Conservation (phyloP, 2,113 vertebrate species). For the Scomber colias region DNA sequence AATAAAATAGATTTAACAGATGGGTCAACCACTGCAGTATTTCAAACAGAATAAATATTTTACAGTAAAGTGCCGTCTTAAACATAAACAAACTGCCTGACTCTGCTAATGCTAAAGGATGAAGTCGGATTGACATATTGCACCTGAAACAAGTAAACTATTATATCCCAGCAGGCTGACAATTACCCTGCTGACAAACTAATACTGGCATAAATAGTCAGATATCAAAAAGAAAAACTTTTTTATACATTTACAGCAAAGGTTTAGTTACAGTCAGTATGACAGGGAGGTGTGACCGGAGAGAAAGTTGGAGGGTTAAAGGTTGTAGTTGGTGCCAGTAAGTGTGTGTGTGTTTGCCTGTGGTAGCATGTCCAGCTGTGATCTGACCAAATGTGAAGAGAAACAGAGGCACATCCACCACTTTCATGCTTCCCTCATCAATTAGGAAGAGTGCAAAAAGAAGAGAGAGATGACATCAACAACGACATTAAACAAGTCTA, state of each 20-base stretch:
- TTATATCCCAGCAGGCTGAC: conserved; percentile 32
- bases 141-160: conserved; percentile 55
- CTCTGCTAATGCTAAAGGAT: neutral
- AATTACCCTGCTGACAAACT: conserved; percentile 35
- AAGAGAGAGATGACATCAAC: conserved; percentile 30
- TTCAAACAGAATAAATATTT: conserved; percentile 39
- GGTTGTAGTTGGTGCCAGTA: conserved; percentile 14
- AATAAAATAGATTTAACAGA: conserved; percentile 19
- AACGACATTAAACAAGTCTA: conserved; percentile 42
- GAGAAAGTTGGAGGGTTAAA: conserved; percentile 36
- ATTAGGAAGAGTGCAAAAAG: conserved; percentile 20
- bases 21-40: conserved; percentile 16
- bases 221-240: conserved; percentile 41
- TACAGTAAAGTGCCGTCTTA: conserved; percentile 72
- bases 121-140: conserved; percentile 29
- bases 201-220: conserved; percentile 48
- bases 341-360: conserved; percentile 34
- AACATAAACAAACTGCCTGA: conserved; percentile 37
- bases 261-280: conserved; percentile 25
- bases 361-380: conserved; percentile 9
- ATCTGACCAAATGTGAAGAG: neutral
- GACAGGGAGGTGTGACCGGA: conserved; percentile 4
- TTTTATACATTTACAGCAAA: conserved; percentile 49
- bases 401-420: conserved; percentile 7
- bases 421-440: conserved; percentile 1